Base-by-base conservation (phyloP, 2,797 vertebrate genomes). In the Scyliorhinus canicula region DNA sequence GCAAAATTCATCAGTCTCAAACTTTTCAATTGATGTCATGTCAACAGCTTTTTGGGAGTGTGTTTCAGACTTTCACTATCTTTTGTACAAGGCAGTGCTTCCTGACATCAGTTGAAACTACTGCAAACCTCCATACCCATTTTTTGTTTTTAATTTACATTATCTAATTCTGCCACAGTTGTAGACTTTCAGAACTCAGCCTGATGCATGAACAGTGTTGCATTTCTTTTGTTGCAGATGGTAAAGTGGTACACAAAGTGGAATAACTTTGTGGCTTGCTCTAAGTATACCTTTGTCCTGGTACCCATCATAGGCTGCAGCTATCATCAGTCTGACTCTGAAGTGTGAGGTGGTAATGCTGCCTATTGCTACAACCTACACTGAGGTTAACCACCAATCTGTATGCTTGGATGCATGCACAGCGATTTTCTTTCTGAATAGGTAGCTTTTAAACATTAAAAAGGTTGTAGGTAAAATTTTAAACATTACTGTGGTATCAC, bases 71-170 rank as follows among this genome's bases (percentile, higher is more conserved):
- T 63, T 60, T 35, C 86, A 90, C 6, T 90, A 21, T 60, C 60
- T 24, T 63, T 40, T 90, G 4, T 91, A 24, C 65, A n/a, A 65
- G 26, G n/a, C 44, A 44, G 88, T 63, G 19, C 24, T 65, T 91
- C 60, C 88, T 65, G n/a, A 44, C 21, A 91, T 24, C 57, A 91
- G 8, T 65, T 91, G 21, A 65, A 91, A n/a, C 57, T 9, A 24
- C 88, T 21, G 35, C 21, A 91, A 91, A 35, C 31, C 47, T 82
- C 71, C 71, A 71, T 71, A 71, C 31, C 31, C 69, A 74, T 74
- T 74, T 26, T 28, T 88, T 88, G 85, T 93, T 21, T 95, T 95
- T 24, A n/a, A 95, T 95, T 14, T 86, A 88, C 7, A n/a, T 19
- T 57, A 35, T 60, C 31, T n/a, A 28, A 86, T 90, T 63, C 86